Evolutionary conservation across 2,113 vertebrate genomes (phyloP), one percentile per base, ranked within the genome.

Genomic region (Osmerus mordax): DNA sequence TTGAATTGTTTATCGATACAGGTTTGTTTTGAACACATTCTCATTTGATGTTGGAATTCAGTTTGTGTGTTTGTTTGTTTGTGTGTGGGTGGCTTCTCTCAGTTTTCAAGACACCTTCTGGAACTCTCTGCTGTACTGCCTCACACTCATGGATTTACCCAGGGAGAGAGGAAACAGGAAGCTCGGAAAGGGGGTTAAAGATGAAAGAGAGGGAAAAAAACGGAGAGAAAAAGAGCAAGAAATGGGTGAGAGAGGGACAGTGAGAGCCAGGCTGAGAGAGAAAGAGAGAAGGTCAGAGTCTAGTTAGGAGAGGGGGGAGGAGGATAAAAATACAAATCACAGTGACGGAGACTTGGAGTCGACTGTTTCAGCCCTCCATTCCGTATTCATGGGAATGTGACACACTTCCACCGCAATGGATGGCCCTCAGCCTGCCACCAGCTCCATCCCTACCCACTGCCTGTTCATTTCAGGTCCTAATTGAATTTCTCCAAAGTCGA

Each of bases 301-400:
- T 69, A 78, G 72, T 76, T 77, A 41, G 51, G 64, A 74, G 78
- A 70, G 25, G 63, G 70, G 16, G 21, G 6, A 28, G 60, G 28
- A 32, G 32, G 53, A n/a, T 59, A 76, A 76, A 86, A 84, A 79
- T 76, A 84, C 86, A 87, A 88, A 88, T 88, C 84, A 81, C 82
- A 82, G 32, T 77, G 80, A 75, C 79, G 81, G 75, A 60, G 69
- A 81, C 80, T 64, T 25, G 2, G 36, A 3, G 75, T 75, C 72
- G 54, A 71, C 78, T 76, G 80, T 84, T 82, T 73, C 80, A 76
- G 61, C 77, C 74, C 3, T 79, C 65, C 82, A 81, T 86, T 86
- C 84, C 76, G 80, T 83, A 83, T 87, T 88, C 78, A 84, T 85
- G 75, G 73, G 59, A 82, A 78, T 83, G 82, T 87, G 84, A 84